Evolutionary conservation across 2,113 vertebrate species (phyloP).

Genomic region (Orthochromis indermauri): DNA sequence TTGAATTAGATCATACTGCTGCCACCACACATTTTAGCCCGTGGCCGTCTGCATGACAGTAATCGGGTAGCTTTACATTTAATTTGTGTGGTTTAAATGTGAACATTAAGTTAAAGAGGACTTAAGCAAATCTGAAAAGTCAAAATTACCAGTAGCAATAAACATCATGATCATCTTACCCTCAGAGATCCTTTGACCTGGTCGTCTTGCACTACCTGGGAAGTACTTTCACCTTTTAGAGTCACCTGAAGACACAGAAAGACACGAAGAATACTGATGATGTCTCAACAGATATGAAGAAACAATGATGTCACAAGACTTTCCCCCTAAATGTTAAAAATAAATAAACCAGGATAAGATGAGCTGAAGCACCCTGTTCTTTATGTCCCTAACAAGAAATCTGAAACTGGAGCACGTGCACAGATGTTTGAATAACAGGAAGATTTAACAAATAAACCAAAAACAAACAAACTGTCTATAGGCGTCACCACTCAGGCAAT

Average conservation of each 20-base stretch:
- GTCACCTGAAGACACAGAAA: constrained; percentile 74
- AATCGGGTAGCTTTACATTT: background rate
- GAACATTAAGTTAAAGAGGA: background rate
- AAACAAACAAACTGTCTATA: background rate
- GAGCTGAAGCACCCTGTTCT: background rate
- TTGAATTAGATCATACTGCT: background rate
- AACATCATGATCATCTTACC: constrained; percentile 67
- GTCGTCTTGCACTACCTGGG: constrained; percentile 96
- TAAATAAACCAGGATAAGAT: background rate
- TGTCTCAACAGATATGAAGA: background rate
- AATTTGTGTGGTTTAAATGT: background rate
- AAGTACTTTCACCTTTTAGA: constrained; percentile 89
- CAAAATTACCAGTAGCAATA: background rate
- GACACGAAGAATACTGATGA: background rate
- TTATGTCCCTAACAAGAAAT: background rate
- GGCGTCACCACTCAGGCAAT: background rate
- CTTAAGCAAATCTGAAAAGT: background rate
- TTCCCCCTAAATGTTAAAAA: background rate
- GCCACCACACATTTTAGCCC: background rate
- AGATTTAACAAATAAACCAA: background rate
- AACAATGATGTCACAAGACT: background rate
- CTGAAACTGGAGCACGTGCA: background rate
- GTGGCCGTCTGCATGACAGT: accelerated
- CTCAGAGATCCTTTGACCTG: constrained; percentile 94
- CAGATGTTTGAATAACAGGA: background rate